Conservation (phyloP, 2,888 invertebrate species). For the Trisateles emortualis region DNA sequence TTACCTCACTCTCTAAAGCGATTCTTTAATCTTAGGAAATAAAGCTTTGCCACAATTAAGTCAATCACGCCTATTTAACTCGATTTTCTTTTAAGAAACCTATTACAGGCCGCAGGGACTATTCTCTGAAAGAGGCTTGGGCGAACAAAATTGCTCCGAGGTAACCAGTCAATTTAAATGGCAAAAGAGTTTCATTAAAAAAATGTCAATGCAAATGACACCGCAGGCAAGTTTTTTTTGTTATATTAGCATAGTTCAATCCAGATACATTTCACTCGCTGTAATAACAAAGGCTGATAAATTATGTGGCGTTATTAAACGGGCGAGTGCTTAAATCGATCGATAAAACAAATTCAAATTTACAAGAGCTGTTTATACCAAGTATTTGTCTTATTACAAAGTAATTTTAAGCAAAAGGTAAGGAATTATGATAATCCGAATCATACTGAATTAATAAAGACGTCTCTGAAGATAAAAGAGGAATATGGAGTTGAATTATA, state of each 20-base stretch:
- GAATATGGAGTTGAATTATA: conserved; percentile 42
- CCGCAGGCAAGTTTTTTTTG: conserved; percentile 42
- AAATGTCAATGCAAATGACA: conserved; percentile 72
- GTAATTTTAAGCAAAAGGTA: conserved; percentile 54
- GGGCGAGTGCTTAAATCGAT: neutral
- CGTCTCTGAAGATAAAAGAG: conserved; percentile 38
- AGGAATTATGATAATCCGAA: conserved; percentile 57
- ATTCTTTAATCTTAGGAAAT: conserved; percentile 63
- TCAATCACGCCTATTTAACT: conserved; percentile 81
- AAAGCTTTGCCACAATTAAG: conserved; percentile 74
- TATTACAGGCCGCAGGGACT: conserved; percentile 80
- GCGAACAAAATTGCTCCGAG: conserved; percentile 73
- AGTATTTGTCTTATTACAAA: conserved; percentile 54
- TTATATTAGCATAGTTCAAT: conserved; percentile 42
- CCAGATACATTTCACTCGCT: conserved; percentile 23
- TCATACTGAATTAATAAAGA: conserved; percentile 58
- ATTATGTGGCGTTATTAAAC: conserved; percentile 6
- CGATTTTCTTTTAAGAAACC: conserved; percentile 81
- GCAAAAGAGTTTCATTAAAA: conserved; percentile 76
- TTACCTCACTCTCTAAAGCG: conserved; percentile 42
- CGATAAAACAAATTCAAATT: conserved; percentile 45
- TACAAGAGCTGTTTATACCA: conserved; percentile 49
- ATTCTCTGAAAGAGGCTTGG: conserved; percentile 63
- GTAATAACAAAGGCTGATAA: conserved; percentile 19
- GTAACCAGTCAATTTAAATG: conserved; percentile 81